phyloP scores from a whole-genome alignment of 2,113 vertebrate genomes.

The Miniopterus natalensis region DNA sequence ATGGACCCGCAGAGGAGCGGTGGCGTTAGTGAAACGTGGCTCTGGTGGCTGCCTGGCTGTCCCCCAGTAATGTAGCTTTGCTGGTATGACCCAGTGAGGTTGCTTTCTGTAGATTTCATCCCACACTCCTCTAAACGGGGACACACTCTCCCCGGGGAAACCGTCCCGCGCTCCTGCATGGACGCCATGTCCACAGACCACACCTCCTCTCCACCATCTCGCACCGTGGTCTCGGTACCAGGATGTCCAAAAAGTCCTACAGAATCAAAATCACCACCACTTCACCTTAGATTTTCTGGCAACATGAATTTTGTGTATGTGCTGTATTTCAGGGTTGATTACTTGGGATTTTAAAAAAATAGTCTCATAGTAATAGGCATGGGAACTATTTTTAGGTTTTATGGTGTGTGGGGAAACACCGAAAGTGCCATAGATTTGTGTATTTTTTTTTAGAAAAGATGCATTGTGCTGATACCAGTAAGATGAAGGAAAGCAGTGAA shows the following conservation, averaged over 20 bases:
- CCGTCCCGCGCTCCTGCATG: conserved; percentile 46
- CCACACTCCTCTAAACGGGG: conserved; percentile 77
- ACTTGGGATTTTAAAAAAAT: conserved; percentile 63
- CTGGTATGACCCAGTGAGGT: background rate
- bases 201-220: conserved; percentile 66
- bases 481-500: conserved; percentile 83
- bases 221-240: conserved; percentile 75
- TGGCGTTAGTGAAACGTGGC: background rate
- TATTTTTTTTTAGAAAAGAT: conserved; percentile 83
- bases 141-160: conserved; percentile 65
- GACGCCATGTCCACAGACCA: conserved; percentile 76
- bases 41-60: fast-evolving
- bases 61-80: background rate
- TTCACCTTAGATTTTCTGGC: conserved; percentile 73
- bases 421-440: conserved; percentile 82
- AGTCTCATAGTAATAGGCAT: conserved; percentile 67
- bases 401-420: conserved; percentile 46
- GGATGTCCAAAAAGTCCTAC: conserved; percentile 71
- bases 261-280: conserved; percentile 78
- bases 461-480: conserved; percentile 78
- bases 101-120: background rate
- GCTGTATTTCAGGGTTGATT: conserved; percentile 70
- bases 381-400: conserved; percentile 78
- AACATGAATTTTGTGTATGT: background rate
- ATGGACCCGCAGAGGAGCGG: too few species aligned